Base-by-base conservation (phyloP, 2,113 vertebrate species). In the Sander lucioperca region DNA sequence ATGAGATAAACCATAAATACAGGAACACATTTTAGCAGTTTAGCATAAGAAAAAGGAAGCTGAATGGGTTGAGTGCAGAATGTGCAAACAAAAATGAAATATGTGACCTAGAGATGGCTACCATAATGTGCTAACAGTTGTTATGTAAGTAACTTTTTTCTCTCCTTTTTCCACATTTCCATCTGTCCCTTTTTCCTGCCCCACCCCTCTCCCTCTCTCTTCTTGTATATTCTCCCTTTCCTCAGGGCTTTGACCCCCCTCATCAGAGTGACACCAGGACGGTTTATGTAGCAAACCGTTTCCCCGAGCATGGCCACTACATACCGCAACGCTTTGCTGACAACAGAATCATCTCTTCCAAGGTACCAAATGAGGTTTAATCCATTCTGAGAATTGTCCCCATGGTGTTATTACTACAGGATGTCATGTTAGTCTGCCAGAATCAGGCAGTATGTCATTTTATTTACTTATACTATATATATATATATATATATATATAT, bases 281-380 rank as follows among this genome's bases (percentile, higher is more conserved):
- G 30, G 94, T 99, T 94, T 99, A 99, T 74, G 96, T 99, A 85
- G 97, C 98, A 80, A 99, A 99, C 92, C 96, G 96, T 73, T 99
- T 99, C 88, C 98, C 98, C 79, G 96, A 97, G 90, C 94, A 97
- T 92, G 97, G 96, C 84, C 97, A 98, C 95, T 99, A 99, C 59
- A 85, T 97, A 90, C 98, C 97, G 80, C 98, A 98, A 88, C 97
- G 97, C 92, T 99, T 98, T 94, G 96, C 97, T 0, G 98, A 99
- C 91, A 99, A 99, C 94, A 94, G 97, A 88, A 99, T 99, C 88
- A 97, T 99, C 91, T 99, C 98, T 84, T 99, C 98, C 72, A 99
- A 99, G 96, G 98, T 99, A 96, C 39, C 11, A 8, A 50, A 18
- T 68, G 39, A 27, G 57, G 27, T 14, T 66, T 3, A 11, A 74